Conservation (phyloP, 2,888 invertebrate genomes). For the Thymelicus sylvestris region DNA sequence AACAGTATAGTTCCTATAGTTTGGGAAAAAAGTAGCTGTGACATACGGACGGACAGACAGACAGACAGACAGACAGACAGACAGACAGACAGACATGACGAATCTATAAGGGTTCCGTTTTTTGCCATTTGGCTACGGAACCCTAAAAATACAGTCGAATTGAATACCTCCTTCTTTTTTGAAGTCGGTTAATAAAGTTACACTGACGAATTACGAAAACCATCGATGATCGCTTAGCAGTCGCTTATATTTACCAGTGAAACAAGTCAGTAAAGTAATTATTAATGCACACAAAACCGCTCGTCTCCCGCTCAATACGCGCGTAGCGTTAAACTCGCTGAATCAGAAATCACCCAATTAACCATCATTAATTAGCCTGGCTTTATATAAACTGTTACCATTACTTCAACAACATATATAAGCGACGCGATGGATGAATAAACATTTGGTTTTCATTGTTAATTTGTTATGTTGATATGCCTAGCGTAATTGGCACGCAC, state of each 20-base stretch:
- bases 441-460: constrained; percentile 8
- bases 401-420: constrained; percentile 2
- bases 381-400: constrained; percentile 1
- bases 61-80: too few species aligned
- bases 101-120: too few species aligned
- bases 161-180: too few species aligned
- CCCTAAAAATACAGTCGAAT: too few species aligned
- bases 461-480: constrained; percentile 2
- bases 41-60: too few species aligned
- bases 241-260: background rate
- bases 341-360: constrained; percentile 12
- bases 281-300: background rate
- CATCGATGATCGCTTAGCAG: too few species aligned
- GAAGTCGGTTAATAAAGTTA: too few species aligned
- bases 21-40: too few species aligned
- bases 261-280: background rate
- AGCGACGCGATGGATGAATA: background rate
- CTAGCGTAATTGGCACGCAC: background rate
- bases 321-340: background rate
- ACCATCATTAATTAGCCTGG: constrained; percentile 4
- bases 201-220: too few species aligned
- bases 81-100: too few species aligned
- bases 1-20: too few species aligned
- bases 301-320: constrained; percentile 8
- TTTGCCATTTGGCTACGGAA: too few species aligned